A percentile compares a stretch with the other conserved stretches of the same genome.
phyloP scores from a whole-genome alignment of 1,140 invertebrate genomes.

The Zaprionus vittiger region DNA sequence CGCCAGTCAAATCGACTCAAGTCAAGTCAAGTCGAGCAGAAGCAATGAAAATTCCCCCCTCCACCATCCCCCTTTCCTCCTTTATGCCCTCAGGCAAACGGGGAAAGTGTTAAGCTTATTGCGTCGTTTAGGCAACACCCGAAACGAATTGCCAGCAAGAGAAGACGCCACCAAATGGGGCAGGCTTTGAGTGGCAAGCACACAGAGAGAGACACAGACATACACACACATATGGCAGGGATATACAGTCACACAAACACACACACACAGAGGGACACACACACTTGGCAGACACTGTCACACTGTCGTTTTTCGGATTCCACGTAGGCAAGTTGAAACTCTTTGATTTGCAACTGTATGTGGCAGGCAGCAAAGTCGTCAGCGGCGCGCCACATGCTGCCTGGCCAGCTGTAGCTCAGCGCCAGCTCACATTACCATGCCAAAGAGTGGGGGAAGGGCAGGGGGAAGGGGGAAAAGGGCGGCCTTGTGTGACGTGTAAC shows the following conservation, averaged over 20 bases:
- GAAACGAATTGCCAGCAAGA: slow-evolving; percentile 65
- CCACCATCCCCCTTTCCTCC: background rate
- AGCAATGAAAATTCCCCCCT: slow-evolving; percentile 71
- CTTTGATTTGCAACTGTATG: slow-evolving; percentile 65
- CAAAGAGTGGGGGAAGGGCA: background rate
- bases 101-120: slow-evolving; percentile 77
- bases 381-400: slow-evolving; percentile 58
- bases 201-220: slow-evolving; percentile 8
- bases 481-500: slow-evolving; percentile 67
- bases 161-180: slow-evolving; percentile 56
- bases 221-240: background rate
- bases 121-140: slow-evolving; percentile 78
- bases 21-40: slow-evolving; percentile 72
- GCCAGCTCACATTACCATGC: slow-evolving; percentile 29
- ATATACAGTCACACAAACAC: slow-evolving; percentile 1
- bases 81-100: background rate
- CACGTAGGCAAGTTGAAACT: slow-evolving; percentile 72
- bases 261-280: slow-evolving; percentile 6
- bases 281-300: slow-evolving; percentile 10
- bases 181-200: slow-evolving; percentile 68
- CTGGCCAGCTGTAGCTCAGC: slow-evolving; percentile 23
- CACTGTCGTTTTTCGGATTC: slow-evolving; percentile 51
- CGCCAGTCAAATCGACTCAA: slow-evolving; percentile 22
- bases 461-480: background rate
- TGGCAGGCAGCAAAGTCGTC: slow-evolving; percentile 28